Evolutionary conservation across 2,888 invertebrate genomes (phyloP).

Genomic region (Hypomecis punctinalis): DNA sequence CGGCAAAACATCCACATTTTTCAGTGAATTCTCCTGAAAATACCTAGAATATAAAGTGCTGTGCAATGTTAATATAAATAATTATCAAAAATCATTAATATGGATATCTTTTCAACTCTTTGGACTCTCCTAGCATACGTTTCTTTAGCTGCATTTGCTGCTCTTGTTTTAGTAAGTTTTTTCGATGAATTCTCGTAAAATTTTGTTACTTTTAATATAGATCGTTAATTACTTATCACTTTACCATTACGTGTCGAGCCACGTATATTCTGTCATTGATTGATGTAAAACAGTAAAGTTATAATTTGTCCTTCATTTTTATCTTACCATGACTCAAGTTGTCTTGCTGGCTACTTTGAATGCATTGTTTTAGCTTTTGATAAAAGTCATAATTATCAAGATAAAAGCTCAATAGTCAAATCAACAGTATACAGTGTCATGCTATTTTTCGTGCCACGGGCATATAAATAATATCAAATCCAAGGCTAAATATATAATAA

Average conservation of each 20-base stretch:
- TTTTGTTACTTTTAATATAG: neutral
- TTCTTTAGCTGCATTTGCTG: constrained; percentile 42
- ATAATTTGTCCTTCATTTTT: neutral
- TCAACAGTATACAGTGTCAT: neutral
- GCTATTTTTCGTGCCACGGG: no score
- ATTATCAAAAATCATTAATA: constrained; percentile 25
- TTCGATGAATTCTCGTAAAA: neutral
- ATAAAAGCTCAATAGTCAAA: neutral
- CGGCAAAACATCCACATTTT: constrained; percentile 16
- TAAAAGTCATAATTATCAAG: neutral
- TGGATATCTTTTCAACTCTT: constrained; percentile 52
- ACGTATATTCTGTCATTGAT: neutral
- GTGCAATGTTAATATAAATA: constrained; percentile 13
- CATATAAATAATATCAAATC: no score
- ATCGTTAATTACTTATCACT: neutral
- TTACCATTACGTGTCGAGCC: neutral
- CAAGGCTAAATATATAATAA: no score
- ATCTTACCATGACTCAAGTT: neutral
- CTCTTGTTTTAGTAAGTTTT: constrained; percentile 59
- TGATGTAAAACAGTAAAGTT: neutral
- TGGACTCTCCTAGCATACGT: constrained; percentile 52
- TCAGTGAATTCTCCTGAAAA: constrained; percentile 5
- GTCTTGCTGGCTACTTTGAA: constrained; percentile 9
- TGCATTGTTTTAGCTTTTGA: neutral
- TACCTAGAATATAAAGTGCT: neutral